Evolutionary conservation across 2,888 invertebrate species (phyloP), one percentile per base, ranked within the genome.

Genomic region (Arctia plantaginis): DNA sequence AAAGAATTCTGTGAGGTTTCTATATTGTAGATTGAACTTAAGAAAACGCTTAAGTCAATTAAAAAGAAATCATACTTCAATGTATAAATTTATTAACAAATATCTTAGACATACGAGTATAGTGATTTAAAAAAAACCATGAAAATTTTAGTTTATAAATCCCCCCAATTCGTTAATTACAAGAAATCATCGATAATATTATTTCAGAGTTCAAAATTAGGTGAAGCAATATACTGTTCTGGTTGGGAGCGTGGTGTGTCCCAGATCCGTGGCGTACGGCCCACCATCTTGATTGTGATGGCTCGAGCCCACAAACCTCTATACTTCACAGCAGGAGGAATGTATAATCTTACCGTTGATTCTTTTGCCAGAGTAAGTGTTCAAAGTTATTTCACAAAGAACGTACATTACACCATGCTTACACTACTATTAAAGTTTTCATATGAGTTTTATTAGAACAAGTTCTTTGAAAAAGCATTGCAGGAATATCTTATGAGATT

Each of bases 311-410:
- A 89, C 77, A 92, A 91, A 51, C 93, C 94, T 0, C 74, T 94
- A 6, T 85, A 90, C 0, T 85, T 95, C 51, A 91, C 93, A 3
- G 95, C 94, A 41, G 95, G 95, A 13, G 95, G 94, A 18, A 90
- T 95, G 89, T 94, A 93, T 62, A 88, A 92, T 23, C 90, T 95
- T 0, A 93, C 95, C 0, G 89, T 95, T 12, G 86, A 84, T n/a
- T 92, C 94, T 1, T 95, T 91, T 78, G 89, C 91, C 8, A 88
- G 88, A 74, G 95, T 95, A 85, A 85, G 93, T 76, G 23, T 35
- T 10, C 0, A 13, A 47, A 1, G 27, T 47, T 18, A 30, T 41
- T 18, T 3, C 67, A 27, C 47, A 51, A 23, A 7, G 51, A 51
- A 51, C 51, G 10, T 7, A 55, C 23, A 8, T 23, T 41, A 1